Evolutionary conservation across 2,113 vertebrate genomes (phyloP).

Genomic region (Vulpes ferrilata): DNA sequence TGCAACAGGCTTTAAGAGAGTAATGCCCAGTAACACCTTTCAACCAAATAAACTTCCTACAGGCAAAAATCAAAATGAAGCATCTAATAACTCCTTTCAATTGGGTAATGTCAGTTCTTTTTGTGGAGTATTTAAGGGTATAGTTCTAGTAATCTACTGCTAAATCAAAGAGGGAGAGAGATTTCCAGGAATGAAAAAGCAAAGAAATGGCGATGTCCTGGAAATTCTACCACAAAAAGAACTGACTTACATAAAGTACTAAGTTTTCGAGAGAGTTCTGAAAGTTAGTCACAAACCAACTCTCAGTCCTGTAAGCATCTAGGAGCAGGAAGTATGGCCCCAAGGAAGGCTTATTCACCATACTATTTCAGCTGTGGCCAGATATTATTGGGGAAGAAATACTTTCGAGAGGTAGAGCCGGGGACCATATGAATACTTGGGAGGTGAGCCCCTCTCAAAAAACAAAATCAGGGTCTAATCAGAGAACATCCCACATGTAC

Average conservation of each 20-base stretch:
- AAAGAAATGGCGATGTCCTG: conserved; percentile 25
- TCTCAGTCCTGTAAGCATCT: background rate
- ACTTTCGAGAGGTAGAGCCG: background rate
- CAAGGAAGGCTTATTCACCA: background rate
- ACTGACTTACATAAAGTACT: background rate
- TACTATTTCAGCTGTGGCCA: background rate
- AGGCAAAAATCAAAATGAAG: conserved; percentile 42
- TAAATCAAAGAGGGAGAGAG: background rate
- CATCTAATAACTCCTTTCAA: background rate
- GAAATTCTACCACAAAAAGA: background rate
- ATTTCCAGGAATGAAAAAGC: background rate
- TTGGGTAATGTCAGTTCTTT: background rate
- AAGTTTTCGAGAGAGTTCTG: background rate
- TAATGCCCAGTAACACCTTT: conserved; percentile 29
- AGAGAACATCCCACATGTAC: background rate
- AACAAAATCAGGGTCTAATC: background rate
- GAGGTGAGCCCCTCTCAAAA: background rate
- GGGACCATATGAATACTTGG: background rate
- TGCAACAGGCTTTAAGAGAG: conserved; percentile 7
- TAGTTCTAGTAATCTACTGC: background rate
- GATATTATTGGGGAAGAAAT: background rate
- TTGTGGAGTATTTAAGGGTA: background rate
- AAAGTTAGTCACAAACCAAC: conserved; percentile 22
- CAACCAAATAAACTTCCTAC: conserved; percentile 4
- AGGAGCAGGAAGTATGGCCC: background rate